Conservation (phyloP, 2,113 vertebrate genomes). For the Scopus umbretta region DNA sequence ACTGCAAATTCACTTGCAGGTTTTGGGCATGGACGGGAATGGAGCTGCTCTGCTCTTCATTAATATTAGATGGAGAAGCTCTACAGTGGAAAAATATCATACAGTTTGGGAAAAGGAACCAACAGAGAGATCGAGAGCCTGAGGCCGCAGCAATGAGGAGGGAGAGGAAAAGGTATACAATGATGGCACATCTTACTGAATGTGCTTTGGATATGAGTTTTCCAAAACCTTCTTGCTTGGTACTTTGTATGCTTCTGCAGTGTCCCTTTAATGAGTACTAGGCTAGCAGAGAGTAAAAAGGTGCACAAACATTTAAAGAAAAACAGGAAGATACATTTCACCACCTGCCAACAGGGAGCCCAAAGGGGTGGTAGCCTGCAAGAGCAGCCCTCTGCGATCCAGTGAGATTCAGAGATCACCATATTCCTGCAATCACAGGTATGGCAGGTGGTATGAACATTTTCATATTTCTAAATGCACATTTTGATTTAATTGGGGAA, state of each 20-base stretch:
- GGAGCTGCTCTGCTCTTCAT: not conserved
- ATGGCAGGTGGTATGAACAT: not conserved
- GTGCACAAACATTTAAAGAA: not conserved
- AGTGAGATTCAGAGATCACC: not conserved
- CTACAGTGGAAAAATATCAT: not conserved
- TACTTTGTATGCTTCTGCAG: not conserved
- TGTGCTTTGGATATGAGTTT: not conserved
- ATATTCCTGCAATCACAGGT: not conserved
- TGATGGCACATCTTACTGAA: not conserved
- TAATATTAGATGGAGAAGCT: not conserved
- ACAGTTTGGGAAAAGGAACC: not conserved
- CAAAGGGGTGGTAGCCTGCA: not conserved
- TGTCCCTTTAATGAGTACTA: not conserved
- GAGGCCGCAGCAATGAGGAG: not conserved
- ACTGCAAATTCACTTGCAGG: not conserved
- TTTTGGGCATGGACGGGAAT: not conserved
- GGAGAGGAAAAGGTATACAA: not conserved
- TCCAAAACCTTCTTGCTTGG: not conserved
- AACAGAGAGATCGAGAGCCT: not conserved
- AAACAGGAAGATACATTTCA: not conserved
- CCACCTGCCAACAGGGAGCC: not conserved
- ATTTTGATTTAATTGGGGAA: not conserved
- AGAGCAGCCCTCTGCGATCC: accelerated
- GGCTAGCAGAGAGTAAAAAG: not conserved
- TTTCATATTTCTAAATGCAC: not conserved